Conservation (phyloP, 2,797 vertebrate genomes). For the Eupleurogrammus muticus region DNA sequence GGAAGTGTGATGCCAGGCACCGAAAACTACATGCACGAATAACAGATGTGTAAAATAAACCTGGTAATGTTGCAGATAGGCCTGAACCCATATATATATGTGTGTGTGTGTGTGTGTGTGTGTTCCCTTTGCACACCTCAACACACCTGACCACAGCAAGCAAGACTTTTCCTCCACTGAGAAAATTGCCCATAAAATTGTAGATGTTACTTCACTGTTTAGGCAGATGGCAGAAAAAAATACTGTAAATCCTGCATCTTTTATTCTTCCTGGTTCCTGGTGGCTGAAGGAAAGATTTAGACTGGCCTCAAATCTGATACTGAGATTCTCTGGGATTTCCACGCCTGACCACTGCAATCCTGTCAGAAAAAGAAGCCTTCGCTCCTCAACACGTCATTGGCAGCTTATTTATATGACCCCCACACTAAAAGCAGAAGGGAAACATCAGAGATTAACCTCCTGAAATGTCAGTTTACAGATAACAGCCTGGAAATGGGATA, state of each 20-base stretch:
- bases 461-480: constrained; percentile 25
- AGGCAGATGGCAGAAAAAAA: constrained; percentile 30
- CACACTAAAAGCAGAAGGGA: constrained; percentile 9
- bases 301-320: constrained; percentile 39
- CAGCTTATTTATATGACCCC: not conserved
- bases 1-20: constrained; percentile 63
- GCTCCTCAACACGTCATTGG: constrained; percentile 1
- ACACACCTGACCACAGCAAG: constrained; percentile 22
- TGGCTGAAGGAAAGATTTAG: constrained; percentile 43
- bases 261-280: constrained; percentile 28
- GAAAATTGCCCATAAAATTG: constrained; percentile 47
- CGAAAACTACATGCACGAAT: constrained; percentile 69
- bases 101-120: constrained; percentile 4
- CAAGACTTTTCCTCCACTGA: constrained; percentile 33
- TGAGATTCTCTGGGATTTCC: constrained; percentile 38
- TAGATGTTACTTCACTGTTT: constrained; percentile 32
- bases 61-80: constrained; percentile 45
- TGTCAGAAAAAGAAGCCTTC: no score
- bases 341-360: constrained; percentile 18
- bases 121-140: constrained; percentile 22
- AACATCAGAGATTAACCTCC: constrained; percentile 17
- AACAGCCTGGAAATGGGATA: constrained; percentile 4
- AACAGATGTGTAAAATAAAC: constrained; percentile 54
- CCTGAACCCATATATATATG: constrained; percentile 42
- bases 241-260: constrained; percentile 24